phyloP scores from a whole-genome alignment of 2,888 invertebrate genomes.

The Cybosia mesomella region DNA sequence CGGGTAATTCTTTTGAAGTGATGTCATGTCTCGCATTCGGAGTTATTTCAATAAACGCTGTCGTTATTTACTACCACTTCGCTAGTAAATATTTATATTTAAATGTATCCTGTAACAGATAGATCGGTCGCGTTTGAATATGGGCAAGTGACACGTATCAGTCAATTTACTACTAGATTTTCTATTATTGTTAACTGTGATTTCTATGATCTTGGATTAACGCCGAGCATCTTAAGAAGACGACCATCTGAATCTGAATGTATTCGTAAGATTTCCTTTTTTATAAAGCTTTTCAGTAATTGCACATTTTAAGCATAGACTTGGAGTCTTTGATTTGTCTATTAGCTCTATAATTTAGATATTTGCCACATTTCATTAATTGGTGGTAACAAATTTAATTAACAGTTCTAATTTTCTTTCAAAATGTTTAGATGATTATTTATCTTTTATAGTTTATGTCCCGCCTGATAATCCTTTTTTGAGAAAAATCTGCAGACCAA shows the following conservation, averaged over 20 bases:
- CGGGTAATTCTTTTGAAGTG: conserved; percentile 8
- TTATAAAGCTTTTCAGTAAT: no score
- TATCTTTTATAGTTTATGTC: no score
- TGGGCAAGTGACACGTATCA: background rate
- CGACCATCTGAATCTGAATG: background rate
- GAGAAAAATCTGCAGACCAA: no score
- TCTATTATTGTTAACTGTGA: background rate
- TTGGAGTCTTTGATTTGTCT: background rate
- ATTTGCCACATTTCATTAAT: background rate
- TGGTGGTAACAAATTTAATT: background rate
- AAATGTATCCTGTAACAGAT: background rate
- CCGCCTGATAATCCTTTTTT: no score
- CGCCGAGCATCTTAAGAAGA: background rate
- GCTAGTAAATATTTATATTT: conserved; percentile 2
- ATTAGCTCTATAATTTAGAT: background rate
- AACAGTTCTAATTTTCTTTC: no score
- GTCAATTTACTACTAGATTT: background rate
- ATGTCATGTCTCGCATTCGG: conserved; percentile 4
- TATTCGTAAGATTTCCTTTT: no score
- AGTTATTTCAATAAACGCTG: conserved; percentile 1
- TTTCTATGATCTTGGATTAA: background rate
- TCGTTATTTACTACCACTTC: background rate
- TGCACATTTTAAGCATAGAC: no score
- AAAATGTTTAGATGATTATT: no score
- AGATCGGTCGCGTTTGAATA: background rate